These are phyloP conservation scores for Heterocephalus glaber DNA, from an alignment of 2,113 vertebrate genomes.

Conservation along the genomic window DNA sequence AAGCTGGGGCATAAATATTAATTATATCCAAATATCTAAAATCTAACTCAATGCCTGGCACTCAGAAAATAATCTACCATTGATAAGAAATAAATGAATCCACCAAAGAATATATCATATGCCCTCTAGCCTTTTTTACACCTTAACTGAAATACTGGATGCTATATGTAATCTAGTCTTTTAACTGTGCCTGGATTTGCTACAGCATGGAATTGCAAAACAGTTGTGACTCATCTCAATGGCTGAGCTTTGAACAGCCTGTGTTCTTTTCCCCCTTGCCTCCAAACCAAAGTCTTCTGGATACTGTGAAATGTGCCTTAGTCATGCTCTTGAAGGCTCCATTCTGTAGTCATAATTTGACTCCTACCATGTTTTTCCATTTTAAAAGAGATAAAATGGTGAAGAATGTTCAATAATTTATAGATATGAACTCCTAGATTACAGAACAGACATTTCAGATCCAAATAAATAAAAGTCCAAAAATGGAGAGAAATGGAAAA, in stretches of 20 bases:
- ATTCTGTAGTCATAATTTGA: slow-evolving; percentile 23
- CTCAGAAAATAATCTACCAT: neutral
- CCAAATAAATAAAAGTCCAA: slow-evolving; percentile 27
- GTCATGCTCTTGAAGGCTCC: neutral
- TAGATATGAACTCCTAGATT: neutral
- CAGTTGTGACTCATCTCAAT: neutral
- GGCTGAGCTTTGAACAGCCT: neutral
- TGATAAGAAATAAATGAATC: neutral
- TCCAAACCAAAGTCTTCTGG: neutral
- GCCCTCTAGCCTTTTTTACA: neutral
- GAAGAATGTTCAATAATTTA: slow-evolving; percentile 17
- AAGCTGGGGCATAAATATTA: neutral
- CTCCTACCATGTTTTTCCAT: slow-evolving; percentile 6
- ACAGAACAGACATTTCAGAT: neutral
- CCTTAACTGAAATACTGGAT: neutral
- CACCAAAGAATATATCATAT: neutral
- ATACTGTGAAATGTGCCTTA: slow-evolving; percentile 17
- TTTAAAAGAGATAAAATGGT: neutral
- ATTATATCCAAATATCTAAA: slow-evolving; percentile 17
- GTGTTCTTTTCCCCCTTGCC: neutral
- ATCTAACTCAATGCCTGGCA: slow-evolving; percentile 1
- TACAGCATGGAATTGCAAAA: neutral
- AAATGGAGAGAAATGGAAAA: neutral
- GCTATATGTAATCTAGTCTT: neutral
- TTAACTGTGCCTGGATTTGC: slow-evolving; percentile 21